A percentile compares a stretch with the other conserved stretches of the same genome.
Evolutionary conservation across 2,797 vertebrate species (phyloP).

Genomic region (Micropoecilia bifurca): DNA sequence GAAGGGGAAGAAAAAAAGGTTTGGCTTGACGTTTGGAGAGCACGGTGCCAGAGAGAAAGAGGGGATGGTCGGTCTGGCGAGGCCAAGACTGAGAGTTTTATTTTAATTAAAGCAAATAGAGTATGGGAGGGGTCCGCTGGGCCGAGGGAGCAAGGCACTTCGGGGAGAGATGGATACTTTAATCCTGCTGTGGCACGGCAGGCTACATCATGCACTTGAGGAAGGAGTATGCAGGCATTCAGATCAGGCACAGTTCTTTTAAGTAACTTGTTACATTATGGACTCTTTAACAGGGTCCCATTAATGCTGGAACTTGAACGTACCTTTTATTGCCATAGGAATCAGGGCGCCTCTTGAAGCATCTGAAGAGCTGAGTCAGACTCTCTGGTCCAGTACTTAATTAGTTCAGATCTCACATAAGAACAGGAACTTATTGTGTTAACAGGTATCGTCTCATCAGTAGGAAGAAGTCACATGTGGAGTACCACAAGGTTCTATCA

Average conservation of each 20-base stretch:
- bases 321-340: neutral
- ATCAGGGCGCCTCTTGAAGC: neutral
- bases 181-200: slow-evolving; percentile 80
- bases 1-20: slow-evolving; percentile 25
- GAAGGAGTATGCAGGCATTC: slow-evolving; percentile 14
- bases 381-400: too few species aligned
- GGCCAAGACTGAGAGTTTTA: slow-evolving; percentile 69
- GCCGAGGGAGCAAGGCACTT: slow-evolving; percentile 54
- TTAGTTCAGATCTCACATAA: too few species aligned
- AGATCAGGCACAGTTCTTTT: slow-evolving; percentile 10
- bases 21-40: slow-evolving; percentile 43
- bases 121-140: slow-evolving; percentile 61
- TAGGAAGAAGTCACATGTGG: too few species aligned
- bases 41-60: slow-evolving; percentile 47
- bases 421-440: too few species aligned
- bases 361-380: too few species aligned
- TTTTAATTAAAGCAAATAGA: slow-evolving; percentile 83
- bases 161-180: slow-evolving; percentile 72
- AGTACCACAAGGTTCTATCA: too few species aligned
- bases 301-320: neutral
- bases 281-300: neutral
- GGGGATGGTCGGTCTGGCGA: slow-evolving; percentile 53
- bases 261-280: slow-evolving; percentile 12
- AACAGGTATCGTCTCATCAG: too few species aligned
- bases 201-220: slow-evolving; percentile 57